Conservation (phyloP, 2,113 vertebrate genomes). For the Typhlomys cinereus region DNA sequence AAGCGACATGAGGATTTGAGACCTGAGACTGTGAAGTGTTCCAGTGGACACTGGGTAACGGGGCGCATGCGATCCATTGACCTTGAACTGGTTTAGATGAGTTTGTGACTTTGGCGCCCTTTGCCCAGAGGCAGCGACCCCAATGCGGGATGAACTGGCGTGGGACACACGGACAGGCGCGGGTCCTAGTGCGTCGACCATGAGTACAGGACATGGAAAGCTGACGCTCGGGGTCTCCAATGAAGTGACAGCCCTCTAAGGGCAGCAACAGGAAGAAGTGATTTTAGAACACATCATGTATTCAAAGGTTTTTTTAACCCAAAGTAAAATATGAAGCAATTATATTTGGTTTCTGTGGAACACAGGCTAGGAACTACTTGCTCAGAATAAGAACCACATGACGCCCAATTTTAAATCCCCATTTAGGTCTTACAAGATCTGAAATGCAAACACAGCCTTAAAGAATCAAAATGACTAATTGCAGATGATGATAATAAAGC, state of each 20-base stretch:
- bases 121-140: not conserved
- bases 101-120: slow-evolving; percentile 20
- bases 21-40: slow-evolving; percentile 44
- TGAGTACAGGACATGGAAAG: too few species aligned
- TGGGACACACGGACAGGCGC: too few species aligned
- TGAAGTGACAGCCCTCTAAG: not conserved
- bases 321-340: slow-evolving; percentile 49
- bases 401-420: slow-evolving; percentile 65
- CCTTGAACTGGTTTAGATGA: slow-evolving; percentile 46
- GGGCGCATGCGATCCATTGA: not conserved
- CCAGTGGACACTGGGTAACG: slow-evolving; percentile 15
- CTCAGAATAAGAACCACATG: slow-evolving; percentile 28
- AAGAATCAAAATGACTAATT: slow-evolving; percentile 70
- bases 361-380: slow-evolving; percentile 7
- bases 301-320: slow-evolving; percentile 1
- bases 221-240: not conserved
- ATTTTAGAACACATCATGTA: slow-evolving; percentile 33
- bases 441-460: slow-evolving; percentile 68
- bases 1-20: slow-evolving; percentile 34
- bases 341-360: slow-evolving; percentile 25
- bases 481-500: slow-evolving; percentile 62
- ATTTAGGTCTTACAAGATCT: slow-evolving; percentile 63
- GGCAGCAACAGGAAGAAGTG: too few species aligned
- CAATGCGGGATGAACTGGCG: not conserved
- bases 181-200: too few species aligned